These are phyloP conservation scores for Physella acuta DNA, from an alignment of 1,140 invertebrate genomes.

Conservation along the genomic window DNA sequence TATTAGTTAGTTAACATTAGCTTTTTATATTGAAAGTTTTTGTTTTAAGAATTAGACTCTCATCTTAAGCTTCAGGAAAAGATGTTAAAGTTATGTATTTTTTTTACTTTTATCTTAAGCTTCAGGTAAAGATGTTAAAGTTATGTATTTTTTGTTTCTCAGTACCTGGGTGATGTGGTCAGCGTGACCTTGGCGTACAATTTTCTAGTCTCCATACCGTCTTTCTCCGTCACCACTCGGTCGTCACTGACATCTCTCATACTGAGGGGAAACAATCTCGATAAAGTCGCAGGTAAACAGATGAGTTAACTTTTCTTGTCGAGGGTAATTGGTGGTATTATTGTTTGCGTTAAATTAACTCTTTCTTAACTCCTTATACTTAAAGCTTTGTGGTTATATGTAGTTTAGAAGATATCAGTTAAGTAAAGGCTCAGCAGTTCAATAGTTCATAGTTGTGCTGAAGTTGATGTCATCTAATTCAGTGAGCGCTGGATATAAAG, in stretches of 20 bases:
- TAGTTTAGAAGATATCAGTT: background rate
- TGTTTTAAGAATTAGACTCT: background rate
- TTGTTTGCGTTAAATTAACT: background rate
- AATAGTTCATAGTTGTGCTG: too few relatives aligned
- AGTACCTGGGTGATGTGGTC: constrained; percentile 37
- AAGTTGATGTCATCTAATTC: too few relatives aligned
- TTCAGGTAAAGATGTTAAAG: background rate
- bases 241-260: constrained; percentile 32
- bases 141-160: constrained; percentile 23
- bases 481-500: too few relatives aligned
- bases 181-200: constrained; percentile 40
- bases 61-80: background rate
- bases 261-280: constrained; percentile 42
- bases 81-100: background rate
- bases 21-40: background rate
- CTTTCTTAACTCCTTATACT: background rate
- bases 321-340: background rate
- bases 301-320: background rate
- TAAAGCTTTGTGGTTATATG: background rate
- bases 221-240: constrained; percentile 33
- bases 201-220: constrained; percentile 32
- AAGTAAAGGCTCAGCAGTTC: background rate
- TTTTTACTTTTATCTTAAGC: background rate
- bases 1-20: background rate
- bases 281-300: constrained; percentile 38